Evolutionary conservation across 2,113 vertebrate genomes (phyloP).

Genomic region (Nibea albiflora): DNA sequence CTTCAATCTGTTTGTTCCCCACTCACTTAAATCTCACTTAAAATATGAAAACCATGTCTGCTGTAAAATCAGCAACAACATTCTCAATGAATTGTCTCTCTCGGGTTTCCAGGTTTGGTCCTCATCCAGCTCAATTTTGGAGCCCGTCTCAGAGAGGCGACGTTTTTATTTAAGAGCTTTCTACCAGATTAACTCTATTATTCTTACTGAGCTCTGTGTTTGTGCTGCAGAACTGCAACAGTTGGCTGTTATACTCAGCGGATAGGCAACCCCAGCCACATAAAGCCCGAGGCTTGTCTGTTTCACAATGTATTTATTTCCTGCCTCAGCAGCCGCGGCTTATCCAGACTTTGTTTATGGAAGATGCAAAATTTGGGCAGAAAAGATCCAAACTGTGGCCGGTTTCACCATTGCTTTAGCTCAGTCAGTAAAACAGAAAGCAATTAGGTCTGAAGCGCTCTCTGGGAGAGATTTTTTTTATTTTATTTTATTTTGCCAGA

Average conservation of each 20-base stretch:
- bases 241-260: background rate
- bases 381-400: conserved; percentile 51
- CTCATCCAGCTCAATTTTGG: background rate
- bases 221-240: conserved; percentile 49
- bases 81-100: background rate
- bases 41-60: conserved; percentile 31
- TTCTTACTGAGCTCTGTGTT: conserved; percentile 56
- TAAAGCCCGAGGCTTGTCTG: conserved; percentile 16
- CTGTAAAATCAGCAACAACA: conserved; percentile 30
- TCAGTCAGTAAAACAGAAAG: conserved; percentile 27
- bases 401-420: conserved; percentile 22
- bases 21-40: conserved; percentile 24
- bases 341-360: conserved; percentile 67
- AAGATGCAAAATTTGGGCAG: conserved; percentile 41
- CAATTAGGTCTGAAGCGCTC: conserved; percentile 3
- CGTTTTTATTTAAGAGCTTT: conserved; percentile 60
- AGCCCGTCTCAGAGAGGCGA: background rate
- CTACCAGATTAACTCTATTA: conserved; percentile 66
- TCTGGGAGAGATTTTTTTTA: background rate
- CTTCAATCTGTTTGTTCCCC: conserved; percentile 1
- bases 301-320: conserved; percentile 63
- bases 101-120: conserved; percentile 27
- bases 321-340: conserved; percentile 38
- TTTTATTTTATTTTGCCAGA: background rate
- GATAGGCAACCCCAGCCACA: conserved; percentile 30